phyloP scores from a whole-genome alignment of 1,140 invertebrate species.

The Drosophila obscura region DNA sequence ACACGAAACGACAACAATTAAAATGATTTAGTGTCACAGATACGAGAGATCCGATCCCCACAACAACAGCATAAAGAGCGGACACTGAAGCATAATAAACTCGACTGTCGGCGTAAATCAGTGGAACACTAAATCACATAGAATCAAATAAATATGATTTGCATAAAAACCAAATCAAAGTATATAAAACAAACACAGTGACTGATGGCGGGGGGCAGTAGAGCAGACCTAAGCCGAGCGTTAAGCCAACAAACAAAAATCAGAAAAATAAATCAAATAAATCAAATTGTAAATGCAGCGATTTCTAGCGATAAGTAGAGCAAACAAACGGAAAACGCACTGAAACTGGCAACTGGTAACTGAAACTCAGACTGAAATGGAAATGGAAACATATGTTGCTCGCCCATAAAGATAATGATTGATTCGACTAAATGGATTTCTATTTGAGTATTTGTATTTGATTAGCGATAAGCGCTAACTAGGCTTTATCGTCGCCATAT shows the following conservation, averaged over 20 bases:
- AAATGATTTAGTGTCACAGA: constrained; percentile 78
- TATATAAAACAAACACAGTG: constrained; percentile 27
- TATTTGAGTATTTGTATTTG: constrained; percentile 57
- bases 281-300: constrained; percentile 67
- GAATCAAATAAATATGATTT: constrained; percentile 81
- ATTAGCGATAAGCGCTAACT: constrained; percentile 74
- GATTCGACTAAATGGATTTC: constrained; percentile 58
- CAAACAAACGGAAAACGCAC: constrained; percentile 15
- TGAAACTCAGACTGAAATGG: constrained; percentile 35
- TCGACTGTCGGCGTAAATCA: constrained; percentile 76
- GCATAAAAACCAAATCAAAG: constrained; percentile 73
- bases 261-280: constrained; percentile 48
- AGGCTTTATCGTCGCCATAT: constrained; percentile 39
- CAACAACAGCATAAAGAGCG: constrained; percentile 16
- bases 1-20: constrained; percentile 80
- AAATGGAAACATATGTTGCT: constrained; percentile 63
- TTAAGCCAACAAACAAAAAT: constrained; percentile 34
- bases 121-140: constrained; percentile 69
- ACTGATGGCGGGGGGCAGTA: not conserved
- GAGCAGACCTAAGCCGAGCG: constrained; percentile 23
- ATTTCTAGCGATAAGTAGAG: constrained; percentile 49
- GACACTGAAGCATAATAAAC: constrained; percentile 66
- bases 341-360: constrained; percentile 27
- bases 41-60: constrained; percentile 28
- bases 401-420: constrained; percentile 74